A percentile compares a stretch with the other conserved stretches of the same genome.
Evolutionary conservation across 2,888 invertebrate genomes (phyloP).

Genomic region (Drosophila quinaria): DNA sequence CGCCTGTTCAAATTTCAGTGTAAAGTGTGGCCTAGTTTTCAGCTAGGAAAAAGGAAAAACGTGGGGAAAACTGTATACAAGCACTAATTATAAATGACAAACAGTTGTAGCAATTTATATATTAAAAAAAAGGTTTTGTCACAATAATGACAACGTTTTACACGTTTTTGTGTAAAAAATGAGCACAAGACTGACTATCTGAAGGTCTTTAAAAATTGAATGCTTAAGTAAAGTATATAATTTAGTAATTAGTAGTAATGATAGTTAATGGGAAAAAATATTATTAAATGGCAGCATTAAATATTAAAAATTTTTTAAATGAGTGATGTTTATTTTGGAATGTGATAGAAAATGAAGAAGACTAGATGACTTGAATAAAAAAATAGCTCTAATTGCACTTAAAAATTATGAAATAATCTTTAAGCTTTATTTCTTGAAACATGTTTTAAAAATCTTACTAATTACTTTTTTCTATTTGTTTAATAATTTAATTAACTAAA

Average conservation of each 20-base stretch:
- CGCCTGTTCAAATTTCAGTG: slow-evolving; percentile 51
- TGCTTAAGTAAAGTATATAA: slow-evolving; percentile 13
- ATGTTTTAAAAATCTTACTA: too few relatives aligned
- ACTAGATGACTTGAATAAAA: too few relatives aligned
- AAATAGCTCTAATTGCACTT: too few relatives aligned
- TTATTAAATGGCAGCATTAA: neutral
- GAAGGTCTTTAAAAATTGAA: neutral
- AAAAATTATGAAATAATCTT: too few relatives aligned
- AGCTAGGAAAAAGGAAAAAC: neutral
- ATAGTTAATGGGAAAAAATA: slow-evolving; percentile 1
- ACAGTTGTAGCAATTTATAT: slow-evolving; percentile 1
- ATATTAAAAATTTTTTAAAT: neutral
- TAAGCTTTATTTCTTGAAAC: too few relatives aligned
- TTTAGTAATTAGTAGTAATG: neutral
- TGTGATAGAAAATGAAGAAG: too few relatives aligned
- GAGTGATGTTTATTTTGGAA: too few relatives aligned
- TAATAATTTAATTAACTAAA: too few relatives aligned
- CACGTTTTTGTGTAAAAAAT: slow-evolving; percentile 3
- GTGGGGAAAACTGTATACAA: neutral
- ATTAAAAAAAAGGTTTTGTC: slow-evolving; percentile 2
- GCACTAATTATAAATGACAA: neutral
- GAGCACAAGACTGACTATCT: neutral
- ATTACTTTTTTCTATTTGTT: too few relatives aligned
- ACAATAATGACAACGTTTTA: neutral
- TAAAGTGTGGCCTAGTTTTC: slow-evolving; percentile 48